Percentiles rank a stretch among this genome's conserved stretches.
Evolutionary conservation across 2,888 invertebrate species (phyloP).

Genomic region (Crocallis elinguaria): DNA sequence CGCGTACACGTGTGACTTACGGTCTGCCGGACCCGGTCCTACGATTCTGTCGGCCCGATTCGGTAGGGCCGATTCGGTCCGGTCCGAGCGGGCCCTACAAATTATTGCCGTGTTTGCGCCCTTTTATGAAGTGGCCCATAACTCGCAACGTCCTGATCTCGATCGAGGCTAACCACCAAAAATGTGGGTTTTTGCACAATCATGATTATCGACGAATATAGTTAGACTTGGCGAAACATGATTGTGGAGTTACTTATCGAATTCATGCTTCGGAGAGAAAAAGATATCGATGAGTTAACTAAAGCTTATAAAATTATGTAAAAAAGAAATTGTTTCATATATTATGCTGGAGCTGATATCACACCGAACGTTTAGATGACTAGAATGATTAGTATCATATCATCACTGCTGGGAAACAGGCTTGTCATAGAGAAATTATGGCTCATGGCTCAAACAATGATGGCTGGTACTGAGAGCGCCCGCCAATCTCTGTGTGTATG

Average conservation of each 20-base stretch:
- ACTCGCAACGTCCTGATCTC: constrained; percentile 29
- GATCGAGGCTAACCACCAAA: constrained; percentile 28
- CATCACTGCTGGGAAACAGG: no score
- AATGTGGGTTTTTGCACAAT: constrained; percentile 35
- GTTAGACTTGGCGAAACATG: constrained; percentile 19
- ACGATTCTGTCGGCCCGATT: constrained; percentile 16
- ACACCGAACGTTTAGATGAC: no score
- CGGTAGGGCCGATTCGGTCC: constrained; percentile 22
- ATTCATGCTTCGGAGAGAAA: not conserved
- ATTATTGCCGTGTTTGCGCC: constrained; percentile 51
- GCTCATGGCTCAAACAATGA: no score
- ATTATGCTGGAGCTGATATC: no score
- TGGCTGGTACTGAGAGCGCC: no score
- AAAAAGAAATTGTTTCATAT: no score
- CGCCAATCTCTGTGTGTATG: no score
- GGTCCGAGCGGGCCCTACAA: constrained; percentile 38
- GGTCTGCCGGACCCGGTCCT: constrained; percentile 21
- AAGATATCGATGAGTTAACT: not conserved
- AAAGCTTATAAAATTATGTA: no score
- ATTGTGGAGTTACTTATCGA: not conserved
- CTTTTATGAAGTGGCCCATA: constrained; percentile 45
- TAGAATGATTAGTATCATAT: no score
- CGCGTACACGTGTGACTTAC: constrained; percentile 28
- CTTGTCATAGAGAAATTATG: no score
- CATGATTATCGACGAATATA: constrained; percentile 34